Conservation (phyloP, 2,888 invertebrate species). For the Lissocephala sabroskyi region DNA sequence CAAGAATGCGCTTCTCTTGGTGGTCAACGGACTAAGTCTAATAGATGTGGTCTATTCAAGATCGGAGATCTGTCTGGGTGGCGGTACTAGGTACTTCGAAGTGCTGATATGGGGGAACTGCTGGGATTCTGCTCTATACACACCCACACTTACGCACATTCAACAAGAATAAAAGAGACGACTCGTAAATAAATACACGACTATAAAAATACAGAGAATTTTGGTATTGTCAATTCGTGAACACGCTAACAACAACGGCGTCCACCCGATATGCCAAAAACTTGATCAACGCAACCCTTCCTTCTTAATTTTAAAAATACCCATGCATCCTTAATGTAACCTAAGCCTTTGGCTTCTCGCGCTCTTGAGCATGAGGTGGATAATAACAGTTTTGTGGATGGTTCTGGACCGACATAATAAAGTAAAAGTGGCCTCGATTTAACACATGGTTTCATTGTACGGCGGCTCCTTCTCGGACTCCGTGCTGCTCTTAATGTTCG, state of each 20-base stretch:
- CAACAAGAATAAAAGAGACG: conserved; percentile 31
- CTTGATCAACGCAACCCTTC: background rate
- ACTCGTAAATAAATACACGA: conserved; percentile 48
- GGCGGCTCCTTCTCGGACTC: conserved; percentile 73
- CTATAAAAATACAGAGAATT: conserved; percentile 56
- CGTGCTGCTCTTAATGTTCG: conserved; percentile 72
- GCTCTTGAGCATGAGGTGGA: conserved; percentile 37
- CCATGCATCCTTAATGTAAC: background rate
- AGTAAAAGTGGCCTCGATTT: conserved; percentile 12
- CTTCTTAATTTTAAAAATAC: background rate
- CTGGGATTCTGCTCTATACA: too few species aligned
- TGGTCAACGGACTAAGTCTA: too few species aligned
- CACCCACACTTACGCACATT: too few species aligned
- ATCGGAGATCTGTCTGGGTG: too few species aligned
- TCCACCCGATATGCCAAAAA: conserved; percentile 7
- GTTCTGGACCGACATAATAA: too few species aligned
- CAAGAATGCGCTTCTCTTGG: too few species aligned
- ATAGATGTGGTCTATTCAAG: too few species aligned
- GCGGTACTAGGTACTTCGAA: too few species aligned
- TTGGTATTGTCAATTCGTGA: conserved; percentile 24
- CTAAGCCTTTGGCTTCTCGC: conserved; percentile 28
- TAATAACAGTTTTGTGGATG: background rate
- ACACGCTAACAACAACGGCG: background rate
- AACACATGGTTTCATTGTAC: conserved; percentile 73
- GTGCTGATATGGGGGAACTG: too few species aligned